phyloP scores from a whole-genome alignment of 2,113 vertebrate species.

The Platycercus adscitus region DNA sequence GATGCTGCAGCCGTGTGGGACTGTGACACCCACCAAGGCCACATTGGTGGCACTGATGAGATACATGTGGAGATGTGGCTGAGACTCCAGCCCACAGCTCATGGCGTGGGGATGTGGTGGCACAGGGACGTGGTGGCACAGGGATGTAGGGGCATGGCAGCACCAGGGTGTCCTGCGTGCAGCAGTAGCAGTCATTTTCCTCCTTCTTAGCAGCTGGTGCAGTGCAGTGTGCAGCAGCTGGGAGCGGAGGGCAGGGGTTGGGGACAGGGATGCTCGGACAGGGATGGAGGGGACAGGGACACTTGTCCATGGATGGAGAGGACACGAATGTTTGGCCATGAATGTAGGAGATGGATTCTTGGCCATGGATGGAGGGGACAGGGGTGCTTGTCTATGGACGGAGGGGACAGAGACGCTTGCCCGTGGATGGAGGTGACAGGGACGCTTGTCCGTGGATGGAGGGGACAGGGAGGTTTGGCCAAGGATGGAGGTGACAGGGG shows the following conservation, averaged over 20 bases:
- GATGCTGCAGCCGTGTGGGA: background rate
- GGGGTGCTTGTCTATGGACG: accelerated
- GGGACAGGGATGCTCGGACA: background rate
- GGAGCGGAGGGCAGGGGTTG: background rate
- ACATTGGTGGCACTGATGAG: background rate
- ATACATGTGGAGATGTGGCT: background rate
- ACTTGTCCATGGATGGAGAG: too few relatives aligned
- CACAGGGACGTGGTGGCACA: too few relatives aligned
- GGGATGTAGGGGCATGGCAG: background rate
- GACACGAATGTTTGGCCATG: too few relatives aligned
- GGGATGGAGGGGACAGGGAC: background rate
- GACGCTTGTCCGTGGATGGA: too few relatives aligned
- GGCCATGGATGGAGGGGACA: too few relatives aligned
- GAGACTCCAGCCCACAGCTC: background rate
- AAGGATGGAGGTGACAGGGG: too few relatives aligned
- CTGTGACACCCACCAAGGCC: background rate
- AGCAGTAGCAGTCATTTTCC: too few relatives aligned
- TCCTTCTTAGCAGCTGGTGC: too few relatives aligned
- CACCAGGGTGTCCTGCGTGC: background rate
- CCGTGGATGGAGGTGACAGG: too few relatives aligned
- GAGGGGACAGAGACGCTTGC: too few relatives aligned
- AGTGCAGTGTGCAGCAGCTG: background rate
- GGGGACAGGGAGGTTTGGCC: accelerated
- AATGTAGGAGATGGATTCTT: too few relatives aligned
- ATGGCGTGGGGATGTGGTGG: background rate